phyloP scores from a whole-genome alignment of 2,113 vertebrate genomes.

The Ptychochromis oligacanthus region DNA sequence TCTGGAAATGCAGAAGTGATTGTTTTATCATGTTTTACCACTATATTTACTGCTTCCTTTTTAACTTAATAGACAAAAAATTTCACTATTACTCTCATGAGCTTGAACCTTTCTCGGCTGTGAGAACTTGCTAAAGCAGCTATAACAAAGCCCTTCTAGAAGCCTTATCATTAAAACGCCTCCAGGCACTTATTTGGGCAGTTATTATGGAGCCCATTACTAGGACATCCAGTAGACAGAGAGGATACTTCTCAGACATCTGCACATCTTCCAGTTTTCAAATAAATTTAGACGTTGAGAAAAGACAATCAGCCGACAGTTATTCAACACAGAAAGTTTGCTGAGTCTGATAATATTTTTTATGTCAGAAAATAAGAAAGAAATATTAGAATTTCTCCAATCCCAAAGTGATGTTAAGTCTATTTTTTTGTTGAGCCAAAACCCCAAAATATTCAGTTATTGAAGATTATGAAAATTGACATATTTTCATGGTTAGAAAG shows the following conservation, averaged over 20 bases:
- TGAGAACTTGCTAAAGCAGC: neutral
- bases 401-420: neutral
- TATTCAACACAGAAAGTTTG: neutral
- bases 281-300: neutral
- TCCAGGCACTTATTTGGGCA: neutral
- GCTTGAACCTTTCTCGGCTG: rapidly evolving
- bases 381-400: too few relatives aligned
- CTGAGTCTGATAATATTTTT: too few relatives aligned
- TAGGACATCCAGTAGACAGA: neutral
- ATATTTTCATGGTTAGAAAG: too few relatives aligned
- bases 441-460: neutral
- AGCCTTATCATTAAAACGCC: neutral
- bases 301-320: neutral
- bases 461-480: rapidly evolving
- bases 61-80: neutral
- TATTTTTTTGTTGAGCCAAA: neutral
- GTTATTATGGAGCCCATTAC: neutral
- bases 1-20: neutral
- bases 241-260: neutral
- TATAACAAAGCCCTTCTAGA: too few relatives aligned
- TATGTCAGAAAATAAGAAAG: too few relatives aligned
- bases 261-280: neutral
- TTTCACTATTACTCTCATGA: rapidly evolving
- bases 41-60: neutral
- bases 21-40: neutral